phyloP scores from a whole-genome alignment of 2,113 vertebrate species.

The Cephalopterus ornatus region DNA sequence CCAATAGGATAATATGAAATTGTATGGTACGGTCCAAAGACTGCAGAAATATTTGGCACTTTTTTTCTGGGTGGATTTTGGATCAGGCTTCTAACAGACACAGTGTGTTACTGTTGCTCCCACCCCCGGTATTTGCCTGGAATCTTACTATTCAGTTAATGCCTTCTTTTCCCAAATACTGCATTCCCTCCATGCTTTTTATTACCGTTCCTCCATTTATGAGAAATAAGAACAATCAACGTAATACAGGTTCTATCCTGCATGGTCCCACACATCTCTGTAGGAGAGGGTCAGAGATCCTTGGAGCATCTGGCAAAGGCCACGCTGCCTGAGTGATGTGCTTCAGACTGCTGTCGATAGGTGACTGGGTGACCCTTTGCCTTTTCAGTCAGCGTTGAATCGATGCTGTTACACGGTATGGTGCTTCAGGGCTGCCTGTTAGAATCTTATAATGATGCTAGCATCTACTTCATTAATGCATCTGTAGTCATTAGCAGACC shows the following conservation, averaged over 20 bases:
- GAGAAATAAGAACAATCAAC: accelerated
- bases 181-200: neutral
- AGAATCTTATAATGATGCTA: neutral
- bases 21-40: neutral
- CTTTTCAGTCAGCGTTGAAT: neutral
- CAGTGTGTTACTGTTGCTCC: neutral
- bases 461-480: slow-evolving; percentile 7
- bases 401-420: accelerated
- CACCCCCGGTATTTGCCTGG: neutral
- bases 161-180: neutral
- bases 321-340: accelerated
- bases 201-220: neutral
- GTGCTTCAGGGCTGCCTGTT: neutral
- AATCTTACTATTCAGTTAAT: neutral
- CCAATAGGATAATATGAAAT: neutral
- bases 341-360: neutral
- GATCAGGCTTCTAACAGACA: neutral
- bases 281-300: neutral
- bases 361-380: neutral
- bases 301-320: neutral
- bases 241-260: accelerated
- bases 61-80: neutral
- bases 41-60: neutral
- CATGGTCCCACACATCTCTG: neutral
- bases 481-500: neutral